phyloP scores from a whole-genome alignment of 92 coral and sea anemone species.

The Desmophyllum pertusum region DNA sequence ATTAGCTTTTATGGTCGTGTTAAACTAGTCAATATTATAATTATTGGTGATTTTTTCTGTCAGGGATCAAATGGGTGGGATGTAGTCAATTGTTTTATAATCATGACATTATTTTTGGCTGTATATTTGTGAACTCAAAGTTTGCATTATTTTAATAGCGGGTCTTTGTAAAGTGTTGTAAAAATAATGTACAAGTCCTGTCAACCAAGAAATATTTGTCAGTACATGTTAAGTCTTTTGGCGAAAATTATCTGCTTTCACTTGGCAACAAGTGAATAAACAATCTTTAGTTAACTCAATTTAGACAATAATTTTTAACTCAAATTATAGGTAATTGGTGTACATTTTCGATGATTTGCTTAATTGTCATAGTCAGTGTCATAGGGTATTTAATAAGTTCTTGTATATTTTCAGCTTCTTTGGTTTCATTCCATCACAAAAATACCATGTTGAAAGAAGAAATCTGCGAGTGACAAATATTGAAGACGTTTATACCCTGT shows the following conservation, averaged over 20 bases:
- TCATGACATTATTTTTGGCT: slow-evolving; percentile 30
- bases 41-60: slow-evolving; percentile 5
- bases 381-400: background rate
- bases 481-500: background rate
- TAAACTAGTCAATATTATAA: background rate
- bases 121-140: slow-evolving; percentile 42
- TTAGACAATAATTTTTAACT: background rate
- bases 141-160: slow-evolving; percentile 18
- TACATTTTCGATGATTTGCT: background rate
- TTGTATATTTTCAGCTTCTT: background rate
- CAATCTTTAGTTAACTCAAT: background rate
- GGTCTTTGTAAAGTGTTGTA: background rate
- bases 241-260: slow-evolving; percentile 2
- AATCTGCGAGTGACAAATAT: background rate
- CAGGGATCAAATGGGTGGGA: background rate
- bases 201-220: background rate
- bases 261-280: background rate
- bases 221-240: background rate
- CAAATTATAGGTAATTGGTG: background rate
- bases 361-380: background rate
- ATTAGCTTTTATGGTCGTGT: slow-evolving; percentile 7
- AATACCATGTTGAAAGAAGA: background rate
- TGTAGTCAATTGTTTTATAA: background rate
- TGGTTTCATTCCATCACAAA: background rate
- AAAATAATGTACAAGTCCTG: background rate